Evolutionary conservation across 2,888 invertebrate species (phyloP), one percentile per base, ranked within the genome.

Genomic region (Xestia rhomboidea): DNA sequence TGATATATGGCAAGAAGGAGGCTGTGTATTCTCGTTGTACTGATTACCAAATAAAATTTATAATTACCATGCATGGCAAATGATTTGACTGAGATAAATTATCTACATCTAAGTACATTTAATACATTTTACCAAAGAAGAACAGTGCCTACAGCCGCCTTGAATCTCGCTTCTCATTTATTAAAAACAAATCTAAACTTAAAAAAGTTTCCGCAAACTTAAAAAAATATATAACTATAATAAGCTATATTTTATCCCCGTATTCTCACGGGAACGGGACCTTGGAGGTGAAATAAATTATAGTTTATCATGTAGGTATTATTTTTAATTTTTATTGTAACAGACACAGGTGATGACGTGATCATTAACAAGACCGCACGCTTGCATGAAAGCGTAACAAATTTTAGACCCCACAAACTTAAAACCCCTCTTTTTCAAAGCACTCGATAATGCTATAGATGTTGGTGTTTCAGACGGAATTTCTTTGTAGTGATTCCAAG

Each of bases 341-440:
- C 77, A 90, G 67, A 91, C 74, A 91, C 96, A 96, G 67, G 84
- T 88, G 63, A 77, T 62, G 63, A 93, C 79, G 84, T 96, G 96
- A 82, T 96, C 96, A 91, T 96, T 93, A 4, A 96, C 93, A 81
- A 96, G 90, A 24, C 96, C 96, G 92, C 96, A 94, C 62, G 96
- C 96, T 91, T 96, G 96, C 96, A 96, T 96, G 86, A 95, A 96
- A 63, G 96, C 94, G 90, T 96, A 96, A 87, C 96, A 96, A 88
- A 92, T 95, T 49, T 92, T 96, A 44, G 95, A 83, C 0, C 96
- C 96, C 27, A 96, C 92, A 92, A 91, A 96, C 86, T 93, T 95
- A 81, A 95, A 96, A 10, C 95, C 95, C 76, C 87, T 93, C 60
- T 90, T 91, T 87, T 95, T 96, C 68, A 96, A 87, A 57, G 92